Evolutionary conservation across 2,888 invertebrate species (phyloP).

Genomic region (Lamellibrachia columna): DNA sequence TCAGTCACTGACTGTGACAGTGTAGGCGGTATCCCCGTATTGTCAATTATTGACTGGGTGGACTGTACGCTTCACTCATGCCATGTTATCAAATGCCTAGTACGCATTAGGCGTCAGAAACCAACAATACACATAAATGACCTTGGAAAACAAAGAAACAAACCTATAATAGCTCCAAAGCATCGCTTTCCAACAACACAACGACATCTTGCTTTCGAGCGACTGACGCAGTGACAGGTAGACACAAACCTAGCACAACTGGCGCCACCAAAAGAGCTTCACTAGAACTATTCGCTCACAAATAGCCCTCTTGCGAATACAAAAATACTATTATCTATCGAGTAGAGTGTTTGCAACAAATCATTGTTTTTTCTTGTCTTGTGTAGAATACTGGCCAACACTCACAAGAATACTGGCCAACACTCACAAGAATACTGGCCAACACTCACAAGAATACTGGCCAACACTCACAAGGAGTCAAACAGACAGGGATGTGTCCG

Average conservation of each 20-base stretch:
- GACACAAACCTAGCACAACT: not conserved
- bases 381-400: no score
- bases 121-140: not conserved
- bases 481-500: no score
- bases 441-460: no score
- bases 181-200: constrained; percentile 7
- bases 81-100: not conserved
- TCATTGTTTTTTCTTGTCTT: no score
- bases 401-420: no score
- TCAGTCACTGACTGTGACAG: not conserved
- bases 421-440: no score
- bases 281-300: not conserved
- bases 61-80: not conserved
- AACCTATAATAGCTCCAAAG: constrained; percentile 2
- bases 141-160: not conserved
- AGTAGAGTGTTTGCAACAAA: no score
- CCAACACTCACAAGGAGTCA: no score
- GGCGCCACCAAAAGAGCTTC: not conserved
- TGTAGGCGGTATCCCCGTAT: no score
- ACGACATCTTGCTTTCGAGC: not conserved
- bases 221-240: not conserved
- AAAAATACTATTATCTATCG: not conserved
- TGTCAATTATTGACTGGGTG: no score
- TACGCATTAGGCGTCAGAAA: not conserved
- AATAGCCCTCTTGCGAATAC: not conserved